These are phyloP conservation scores for Lagopus muta DNA, from an alignment of 2,113 vertebrate genomes.

Conservation along the genomic window DNA sequence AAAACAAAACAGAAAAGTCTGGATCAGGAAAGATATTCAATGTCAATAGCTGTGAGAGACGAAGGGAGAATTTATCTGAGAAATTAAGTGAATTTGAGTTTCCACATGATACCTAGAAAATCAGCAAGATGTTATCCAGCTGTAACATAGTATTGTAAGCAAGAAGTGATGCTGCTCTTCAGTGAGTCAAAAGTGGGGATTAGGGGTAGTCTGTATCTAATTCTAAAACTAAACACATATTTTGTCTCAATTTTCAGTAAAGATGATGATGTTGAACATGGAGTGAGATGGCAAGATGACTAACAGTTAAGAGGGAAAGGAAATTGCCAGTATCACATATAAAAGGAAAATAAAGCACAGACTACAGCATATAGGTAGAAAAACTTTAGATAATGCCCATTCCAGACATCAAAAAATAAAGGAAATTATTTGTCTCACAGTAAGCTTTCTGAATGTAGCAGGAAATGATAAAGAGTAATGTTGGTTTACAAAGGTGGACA, in stretches of 20 bases:
- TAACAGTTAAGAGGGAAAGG: background rate
- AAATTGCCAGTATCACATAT: background rate
- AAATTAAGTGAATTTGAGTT: background rate
- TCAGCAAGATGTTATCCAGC: background rate
- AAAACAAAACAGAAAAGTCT: background rate
- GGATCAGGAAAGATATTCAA: background rate
- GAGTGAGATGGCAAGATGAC: background rate
- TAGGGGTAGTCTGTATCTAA: background rate
- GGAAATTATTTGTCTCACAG: background rate
- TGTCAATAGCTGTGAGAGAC: background rate
- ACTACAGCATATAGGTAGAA: background rate
- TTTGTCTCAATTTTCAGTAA: background rate
- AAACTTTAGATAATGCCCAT: background rate
- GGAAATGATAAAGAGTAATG: background rate
- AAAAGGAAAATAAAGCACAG: background rate
- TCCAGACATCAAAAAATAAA: background rate
- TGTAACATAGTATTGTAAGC: background rate
- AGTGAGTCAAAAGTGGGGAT: background rate
- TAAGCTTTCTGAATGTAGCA: background rate
- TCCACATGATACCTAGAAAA: background rate
- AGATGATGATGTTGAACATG: background rate
- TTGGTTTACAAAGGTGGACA: background rate
- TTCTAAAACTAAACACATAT: background rate
- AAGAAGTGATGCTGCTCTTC: background rate
- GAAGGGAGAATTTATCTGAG: background rate